Percentiles rank a stretch among this genome's conserved stretches.
Evolutionary conservation across 2,797 vertebrate genomes (phyloP).

Genomic region (Delichon dasypus): DNA sequence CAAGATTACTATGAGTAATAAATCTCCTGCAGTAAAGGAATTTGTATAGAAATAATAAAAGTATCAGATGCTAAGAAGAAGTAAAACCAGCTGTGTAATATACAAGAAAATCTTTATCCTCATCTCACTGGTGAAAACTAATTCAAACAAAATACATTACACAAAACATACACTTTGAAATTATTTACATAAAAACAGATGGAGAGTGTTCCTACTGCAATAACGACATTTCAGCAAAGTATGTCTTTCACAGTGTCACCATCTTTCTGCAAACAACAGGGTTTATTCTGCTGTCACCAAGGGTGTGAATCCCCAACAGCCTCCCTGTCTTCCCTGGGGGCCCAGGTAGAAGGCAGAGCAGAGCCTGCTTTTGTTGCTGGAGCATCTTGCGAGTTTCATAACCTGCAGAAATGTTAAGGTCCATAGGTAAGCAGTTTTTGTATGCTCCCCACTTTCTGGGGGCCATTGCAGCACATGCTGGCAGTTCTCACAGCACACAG

Average conservation of each 20-base stretch:
- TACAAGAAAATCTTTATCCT: constrained; percentile 54
- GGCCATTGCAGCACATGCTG: neutral
- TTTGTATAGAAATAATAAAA: constrained; percentile 58
- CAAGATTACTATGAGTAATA: constrained; percentile 55
- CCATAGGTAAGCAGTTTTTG: neutral
- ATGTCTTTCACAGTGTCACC: neutral
- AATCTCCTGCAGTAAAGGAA: constrained; percentile 60
- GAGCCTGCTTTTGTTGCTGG: neutral
- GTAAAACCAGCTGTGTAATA: constrained; percentile 66
- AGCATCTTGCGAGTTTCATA: neutral
- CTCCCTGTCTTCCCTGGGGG: neutral
- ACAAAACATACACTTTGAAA: constrained; percentile 55
- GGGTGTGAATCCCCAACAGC: neutral
- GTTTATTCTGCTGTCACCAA: neutral
- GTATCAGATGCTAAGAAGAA: constrained; percentile 58
- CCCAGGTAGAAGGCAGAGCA: neutral
- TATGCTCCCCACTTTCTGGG: neutral
- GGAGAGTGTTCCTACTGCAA: constrained; percentile 6
- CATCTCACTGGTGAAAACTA: constrained; percentile 57
- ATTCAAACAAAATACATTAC: constrained; percentile 62
- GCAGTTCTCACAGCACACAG: neutral
- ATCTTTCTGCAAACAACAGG: neutral
- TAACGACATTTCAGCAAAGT: constrained; percentile 6
- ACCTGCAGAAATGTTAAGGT: neutral
- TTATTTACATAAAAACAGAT: constrained; percentile 67